These are phyloP conservation scores for Antechinus stuartii DNA, from an alignment of 2,113 vertebrate species.

Conservation along the genomic window DNA sequence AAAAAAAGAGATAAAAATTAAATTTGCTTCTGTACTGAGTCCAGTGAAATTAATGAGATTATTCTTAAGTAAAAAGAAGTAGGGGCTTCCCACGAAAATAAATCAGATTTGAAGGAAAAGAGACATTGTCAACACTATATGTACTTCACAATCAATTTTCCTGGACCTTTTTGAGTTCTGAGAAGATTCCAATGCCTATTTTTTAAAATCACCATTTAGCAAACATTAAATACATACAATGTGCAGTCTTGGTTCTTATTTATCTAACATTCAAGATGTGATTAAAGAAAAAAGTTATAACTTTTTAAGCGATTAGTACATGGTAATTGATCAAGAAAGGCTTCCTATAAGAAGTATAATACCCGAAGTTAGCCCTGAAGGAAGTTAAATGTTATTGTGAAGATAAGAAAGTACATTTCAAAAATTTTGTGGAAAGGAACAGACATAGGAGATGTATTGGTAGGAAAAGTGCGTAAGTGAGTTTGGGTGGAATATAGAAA, in stretches of 20 bases:
- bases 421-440: background rate
- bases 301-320: background rate
- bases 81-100: background rate
- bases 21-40: constrained; percentile 46
- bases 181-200: background rate
- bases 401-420: background rate
- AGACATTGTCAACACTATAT: background rate
- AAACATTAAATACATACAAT: background rate
- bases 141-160: background rate
- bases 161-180: background rate
- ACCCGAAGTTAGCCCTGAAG: background rate
- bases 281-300: background rate
- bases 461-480: background rate
- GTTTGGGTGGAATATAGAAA: background rate
- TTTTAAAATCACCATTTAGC: background rate
- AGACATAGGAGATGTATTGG: background rate
- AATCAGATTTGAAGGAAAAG: background rate
- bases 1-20: constrained; percentile 27
- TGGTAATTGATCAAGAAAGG: background rate
- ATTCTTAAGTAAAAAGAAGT: constrained; percentile 19
- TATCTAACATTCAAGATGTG: background rate
- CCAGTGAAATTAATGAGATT: constrained; percentile 13
- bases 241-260: background rate
- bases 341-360: background rate
- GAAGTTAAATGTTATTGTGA: background rate